Evolutionary conservation across 2,888 invertebrate species (phyloP).

Genomic region (Zygothrica quintamaculata): DNA sequence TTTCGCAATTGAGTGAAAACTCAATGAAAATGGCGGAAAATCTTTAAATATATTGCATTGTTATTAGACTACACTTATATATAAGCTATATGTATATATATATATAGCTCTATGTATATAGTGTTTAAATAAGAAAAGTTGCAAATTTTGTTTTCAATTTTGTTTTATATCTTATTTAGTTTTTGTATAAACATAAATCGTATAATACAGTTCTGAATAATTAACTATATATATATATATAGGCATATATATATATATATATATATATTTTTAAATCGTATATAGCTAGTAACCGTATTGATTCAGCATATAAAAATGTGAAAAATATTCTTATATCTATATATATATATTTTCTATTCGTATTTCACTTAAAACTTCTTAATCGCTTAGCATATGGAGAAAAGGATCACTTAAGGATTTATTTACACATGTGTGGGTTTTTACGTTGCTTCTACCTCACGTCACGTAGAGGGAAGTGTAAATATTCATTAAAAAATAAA

Average conservation of each 20-base stretch:
- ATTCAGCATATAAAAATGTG: slow-evolving; percentile 64
- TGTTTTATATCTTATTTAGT: slow-evolving; percentile 26
- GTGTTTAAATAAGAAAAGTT: background rate
- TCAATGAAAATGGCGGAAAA: slow-evolving; percentile 46
- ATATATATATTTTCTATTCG: slow-evolving; percentile 8
- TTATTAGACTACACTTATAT: too few relatives aligned
- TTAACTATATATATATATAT: slow-evolving; percentile 54
- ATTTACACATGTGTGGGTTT: slow-evolving; percentile 75
- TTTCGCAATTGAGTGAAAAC: too few relatives aligned
- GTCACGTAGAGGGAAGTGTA: slow-evolving; percentile 74
- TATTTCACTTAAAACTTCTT: slow-evolving; percentile 63
- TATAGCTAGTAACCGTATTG: slow-evolving; percentile 60
- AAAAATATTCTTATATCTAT: slow-evolving; percentile 51
- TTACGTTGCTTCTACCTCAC: slow-evolving; percentile 44
- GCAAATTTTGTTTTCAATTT: slow-evolving; percentile 10
- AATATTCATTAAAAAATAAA: slow-evolving; percentile 77
- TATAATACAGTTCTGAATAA: slow-evolving; percentile 67
- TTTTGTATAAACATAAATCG: slow-evolving; percentile 70
- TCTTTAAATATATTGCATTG: too few relatives aligned
- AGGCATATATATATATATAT: slow-evolving; percentile 25
- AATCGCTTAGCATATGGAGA: slow-evolving; percentile 78
- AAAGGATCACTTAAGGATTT: slow-evolving; percentile 80
- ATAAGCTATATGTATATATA: background rate
- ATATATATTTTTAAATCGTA: slow-evolving; percentile 66
- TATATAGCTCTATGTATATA: background rate